Percentiles rank a stretch among this genome's conserved stretches.
These are phyloP conservation scores for Nannospalax galili DNA, from an alignment of 2,113 vertebrate species.

Conservation along the genomic window DNA sequence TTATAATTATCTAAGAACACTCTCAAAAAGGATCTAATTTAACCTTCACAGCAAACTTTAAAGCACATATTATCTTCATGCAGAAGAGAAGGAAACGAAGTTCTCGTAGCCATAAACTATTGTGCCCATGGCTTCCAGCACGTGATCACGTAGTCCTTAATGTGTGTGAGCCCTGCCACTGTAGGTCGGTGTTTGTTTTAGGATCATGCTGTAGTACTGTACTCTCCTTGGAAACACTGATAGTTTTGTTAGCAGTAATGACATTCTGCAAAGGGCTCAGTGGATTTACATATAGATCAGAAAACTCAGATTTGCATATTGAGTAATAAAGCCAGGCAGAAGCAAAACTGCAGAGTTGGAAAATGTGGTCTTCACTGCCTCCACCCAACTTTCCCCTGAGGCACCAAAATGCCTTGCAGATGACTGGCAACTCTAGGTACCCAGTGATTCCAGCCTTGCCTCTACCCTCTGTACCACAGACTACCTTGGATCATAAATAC, in stretches of 20 bases:
- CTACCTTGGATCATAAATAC: background rate
- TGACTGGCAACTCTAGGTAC: background rate
- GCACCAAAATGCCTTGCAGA: constrained; percentile 39
- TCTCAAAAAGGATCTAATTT: background rate
- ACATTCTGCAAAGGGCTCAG: background rate
- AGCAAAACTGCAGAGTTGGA: constrained; percentile 38
- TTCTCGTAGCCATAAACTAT: background rate
- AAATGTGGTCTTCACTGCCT: constrained; percentile 3
- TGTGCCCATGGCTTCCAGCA: background rate
- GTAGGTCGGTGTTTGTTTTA: background rate
- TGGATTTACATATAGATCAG: background rate
- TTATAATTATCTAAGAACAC: background rate
- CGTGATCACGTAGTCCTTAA: background rate
- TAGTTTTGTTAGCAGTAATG: background rate
- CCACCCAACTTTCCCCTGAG: background rate
- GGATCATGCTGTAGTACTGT: background rate
- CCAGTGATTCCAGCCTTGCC: background rate
- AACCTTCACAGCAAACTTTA: constrained; percentile 31
- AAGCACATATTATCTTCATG: background rate
- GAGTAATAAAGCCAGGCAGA: constrained; percentile 51
- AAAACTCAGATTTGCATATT: constrained; percentile 46
- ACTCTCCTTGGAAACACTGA: background rate
- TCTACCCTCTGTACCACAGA: background rate
- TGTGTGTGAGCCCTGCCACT: too few relatives aligned
- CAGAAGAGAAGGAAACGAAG: background rate